phyloP scores from a whole-genome alignment of 2,797 vertebrate genomes.

The Cossypha niveicapilla region DNA sequence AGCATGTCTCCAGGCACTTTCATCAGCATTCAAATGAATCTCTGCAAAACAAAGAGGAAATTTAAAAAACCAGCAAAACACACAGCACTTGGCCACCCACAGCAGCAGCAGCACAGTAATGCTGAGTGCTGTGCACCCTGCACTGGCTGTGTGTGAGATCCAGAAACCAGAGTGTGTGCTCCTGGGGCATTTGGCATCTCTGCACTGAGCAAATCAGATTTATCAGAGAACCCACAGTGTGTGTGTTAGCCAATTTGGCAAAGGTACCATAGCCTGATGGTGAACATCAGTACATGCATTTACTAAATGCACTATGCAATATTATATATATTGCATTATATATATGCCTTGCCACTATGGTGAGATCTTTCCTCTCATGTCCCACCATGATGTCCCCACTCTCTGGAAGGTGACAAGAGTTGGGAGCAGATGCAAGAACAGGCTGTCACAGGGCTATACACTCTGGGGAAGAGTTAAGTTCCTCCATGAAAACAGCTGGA shows the following conservation, averaged over 20 bases:
- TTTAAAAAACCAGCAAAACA: background rate
- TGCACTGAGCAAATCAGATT: background rate
- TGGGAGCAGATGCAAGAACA: background rate
- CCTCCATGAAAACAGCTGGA: background rate
- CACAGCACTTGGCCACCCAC: background rate
- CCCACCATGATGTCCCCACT: background rate
- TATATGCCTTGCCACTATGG: accelerated
- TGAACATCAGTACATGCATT: background rate
- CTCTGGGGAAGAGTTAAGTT: background rate
- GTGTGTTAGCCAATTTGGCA: background rate
- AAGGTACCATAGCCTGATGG: background rate
- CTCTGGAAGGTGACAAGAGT: background rate
- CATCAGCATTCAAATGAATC: background rate
- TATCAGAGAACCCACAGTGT: background rate
- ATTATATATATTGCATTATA: background rate
- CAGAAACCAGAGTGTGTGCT: accelerated
- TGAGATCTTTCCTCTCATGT: background rate
- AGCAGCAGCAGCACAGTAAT: background rate
- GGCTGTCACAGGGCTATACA: background rate
- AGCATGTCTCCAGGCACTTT: slow-evolving; percentile 1
- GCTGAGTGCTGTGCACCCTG: background rate
- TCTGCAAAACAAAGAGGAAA: background rate
- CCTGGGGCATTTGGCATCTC: background rate
- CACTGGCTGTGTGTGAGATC: accelerated
- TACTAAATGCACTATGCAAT: background rate